Percentiles rank a stretch among this genome's conserved stretches.
Conservation (phyloP, 2,797 vertebrate genomes). For the Brachyalestes nurse region DNA sequence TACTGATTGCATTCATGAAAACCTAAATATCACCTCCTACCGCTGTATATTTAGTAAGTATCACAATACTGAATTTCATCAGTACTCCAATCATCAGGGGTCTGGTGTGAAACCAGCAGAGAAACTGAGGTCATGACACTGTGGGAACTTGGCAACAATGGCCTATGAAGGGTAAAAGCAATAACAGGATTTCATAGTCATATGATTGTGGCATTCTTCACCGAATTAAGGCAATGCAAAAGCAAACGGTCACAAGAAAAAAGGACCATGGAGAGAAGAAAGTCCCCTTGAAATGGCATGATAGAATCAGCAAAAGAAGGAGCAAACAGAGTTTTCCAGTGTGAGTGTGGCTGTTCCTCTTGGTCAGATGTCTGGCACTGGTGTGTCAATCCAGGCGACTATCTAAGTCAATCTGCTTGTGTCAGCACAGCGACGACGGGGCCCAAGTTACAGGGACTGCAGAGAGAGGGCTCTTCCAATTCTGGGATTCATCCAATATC, state of each 20-base stretch:
- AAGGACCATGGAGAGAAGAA: slow-evolving; percentile 42
- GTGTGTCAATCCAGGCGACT: not conserved
- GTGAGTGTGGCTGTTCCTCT: slow-evolving; percentile 48
- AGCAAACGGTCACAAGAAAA: slow-evolving; percentile 46
- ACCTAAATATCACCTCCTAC: too few species aligned
- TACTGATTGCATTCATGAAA: too few species aligned
- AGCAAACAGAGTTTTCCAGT: slow-evolving; percentile 64
- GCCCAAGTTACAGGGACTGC: slow-evolving; percentile 24
- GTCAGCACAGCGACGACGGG: slow-evolving; percentile 25
- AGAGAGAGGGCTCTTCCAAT: not conserved
- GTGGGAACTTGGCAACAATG: slow-evolving; percentile 13
- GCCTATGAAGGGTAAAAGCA: slow-evolving; percentile 36
- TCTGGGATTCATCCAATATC: not conserved
- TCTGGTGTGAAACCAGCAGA: not conserved
- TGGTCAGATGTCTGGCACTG: not conserved
- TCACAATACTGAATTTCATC: not conserved
- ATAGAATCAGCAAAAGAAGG: slow-evolving; percentile 63
- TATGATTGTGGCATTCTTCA: slow-evolving; percentile 58
- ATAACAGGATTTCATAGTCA: slow-evolving; percentile 57
- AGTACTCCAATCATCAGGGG: not conserved
- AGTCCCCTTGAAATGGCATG: slow-evolving; percentile 71
- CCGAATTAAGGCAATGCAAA: slow-evolving; percentile 48
- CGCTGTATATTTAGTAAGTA: too few species aligned
- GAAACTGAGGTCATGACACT: not conserved
- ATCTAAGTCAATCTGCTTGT: slow-evolving; percentile 26